These are phyloP conservation scores for Lepus townsendii DNA, from an alignment of 2,797 vertebrate genomes.

Conservation along the genomic window DNA sequence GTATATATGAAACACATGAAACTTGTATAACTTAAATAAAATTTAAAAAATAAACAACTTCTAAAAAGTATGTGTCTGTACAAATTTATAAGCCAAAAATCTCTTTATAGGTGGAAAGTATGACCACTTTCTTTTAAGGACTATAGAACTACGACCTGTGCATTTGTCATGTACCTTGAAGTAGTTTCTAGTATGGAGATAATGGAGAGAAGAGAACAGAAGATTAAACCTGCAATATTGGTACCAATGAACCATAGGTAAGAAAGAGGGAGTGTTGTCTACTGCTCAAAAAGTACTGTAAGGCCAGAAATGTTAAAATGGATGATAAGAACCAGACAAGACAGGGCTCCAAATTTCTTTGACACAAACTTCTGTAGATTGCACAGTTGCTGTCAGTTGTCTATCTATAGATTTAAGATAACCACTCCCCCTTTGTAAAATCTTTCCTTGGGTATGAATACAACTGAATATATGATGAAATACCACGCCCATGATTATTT, in stretches of 20 bases:
- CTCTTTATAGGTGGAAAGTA: background rate
- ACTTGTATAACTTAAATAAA: no score
- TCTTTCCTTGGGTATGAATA: background rate
- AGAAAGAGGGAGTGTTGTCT: background rate
- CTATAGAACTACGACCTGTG: background rate
- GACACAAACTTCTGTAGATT: background rate
- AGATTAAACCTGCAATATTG: background rate
- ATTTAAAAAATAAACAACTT: background rate
- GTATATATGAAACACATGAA: no score
- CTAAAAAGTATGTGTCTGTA: background rate
- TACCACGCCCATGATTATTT: background rate
- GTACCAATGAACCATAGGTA: background rate
- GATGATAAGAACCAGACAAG: background rate
- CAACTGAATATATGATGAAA: background rate
- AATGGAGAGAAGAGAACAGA: background rate
- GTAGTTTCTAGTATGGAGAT: background rate
- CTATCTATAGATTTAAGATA: background rate
- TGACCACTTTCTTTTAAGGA: slow-evolving; percentile 7
- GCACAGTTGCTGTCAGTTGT: background rate
- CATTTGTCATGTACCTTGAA: background rate
- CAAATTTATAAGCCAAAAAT: slow-evolving; percentile 20
- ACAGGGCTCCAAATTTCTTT: background rate
- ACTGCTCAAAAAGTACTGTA: background rate
- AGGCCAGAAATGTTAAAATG: background rate
- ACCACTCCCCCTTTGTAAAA: background rate